Evolutionary conservation across 2,797 vertebrate species (phyloP), one percentile per base, ranked within the genome.

Genomic region (Chloroceryle inda): DNA sequence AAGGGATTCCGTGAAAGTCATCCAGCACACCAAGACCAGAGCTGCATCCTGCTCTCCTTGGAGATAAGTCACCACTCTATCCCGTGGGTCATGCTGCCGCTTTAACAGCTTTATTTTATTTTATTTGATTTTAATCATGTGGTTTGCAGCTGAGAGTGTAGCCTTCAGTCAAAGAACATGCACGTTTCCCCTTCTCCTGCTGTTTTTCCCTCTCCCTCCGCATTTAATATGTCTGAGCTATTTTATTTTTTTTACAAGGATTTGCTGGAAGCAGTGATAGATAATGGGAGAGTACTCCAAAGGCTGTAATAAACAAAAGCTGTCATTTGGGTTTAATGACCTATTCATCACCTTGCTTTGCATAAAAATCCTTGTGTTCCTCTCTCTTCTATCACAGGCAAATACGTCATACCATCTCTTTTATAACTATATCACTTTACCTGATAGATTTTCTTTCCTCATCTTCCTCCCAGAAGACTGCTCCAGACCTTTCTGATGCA

Each of bases 231-330:
- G 5, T 29, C 29, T 24, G 13, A 66, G 50, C 22, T 64, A 9
- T 35, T 8, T 52, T 52, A 17, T 50, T 53, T 45, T 52, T 76
- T 81, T 42, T 3, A 29, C 45, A 67, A 83, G 44, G 42, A 44
- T 81, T 86, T 88, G 23, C 66, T 85, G 53, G 53, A 88, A 94
- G 42, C 29, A 23, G 63, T 37, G 38, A 50, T 69, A 78, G 63
- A 45, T 66, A 88, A 76, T 0, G 4, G 71, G 24, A 71, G 68
- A 63, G 14, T 63, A 22, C 31, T 84, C 67, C 0, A 2, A 90
- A 84, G 62, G 52, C 40, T 66, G 40, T 24, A 84, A 81, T 55
- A 93, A 84, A 85, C 73, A 87, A 78, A 94, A 81, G 10, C 11
- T 27, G 49, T 82, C 6, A 49, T 73, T 76, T 0, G 2, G 6